Conservation (phyloP, 1,140 invertebrate genomes). For the Augochlora pura region DNA sequence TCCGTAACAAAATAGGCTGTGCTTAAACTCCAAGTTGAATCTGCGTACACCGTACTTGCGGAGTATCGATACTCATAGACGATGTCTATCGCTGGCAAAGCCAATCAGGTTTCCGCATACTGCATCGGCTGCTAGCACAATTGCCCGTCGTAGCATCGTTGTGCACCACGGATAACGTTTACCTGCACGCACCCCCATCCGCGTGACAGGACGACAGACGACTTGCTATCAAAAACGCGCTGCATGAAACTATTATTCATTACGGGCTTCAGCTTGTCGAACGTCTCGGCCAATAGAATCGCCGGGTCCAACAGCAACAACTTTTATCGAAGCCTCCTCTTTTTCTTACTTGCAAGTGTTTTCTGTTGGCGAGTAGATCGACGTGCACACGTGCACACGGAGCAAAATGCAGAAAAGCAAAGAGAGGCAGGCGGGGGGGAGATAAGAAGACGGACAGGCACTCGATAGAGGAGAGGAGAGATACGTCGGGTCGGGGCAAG, state of each 20-base stretch:
- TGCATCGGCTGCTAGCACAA: not conserved
- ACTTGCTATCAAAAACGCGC: not conserved
- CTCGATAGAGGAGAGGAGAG: conserved; percentile 13
- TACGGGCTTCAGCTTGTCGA: not conserved
- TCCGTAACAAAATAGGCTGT: too few species aligned
- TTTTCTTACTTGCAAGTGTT: conserved; percentile 37
- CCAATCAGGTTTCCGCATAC: not conserved
- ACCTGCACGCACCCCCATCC: not conserved
- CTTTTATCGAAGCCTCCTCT: conserved; percentile 52
- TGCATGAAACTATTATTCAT: not conserved
- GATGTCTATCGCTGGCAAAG: not conserved
- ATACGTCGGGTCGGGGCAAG: conserved; percentile 53
- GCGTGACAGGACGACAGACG: not conserved
- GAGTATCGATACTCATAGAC: not conserved
- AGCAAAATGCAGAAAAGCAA: conserved; percentile 14
- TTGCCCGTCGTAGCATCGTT: not conserved
- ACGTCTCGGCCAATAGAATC: too few species aligned
- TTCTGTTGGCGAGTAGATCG: conserved; percentile 30
- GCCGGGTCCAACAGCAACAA: conserved; percentile 8
- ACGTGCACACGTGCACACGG: not conserved
- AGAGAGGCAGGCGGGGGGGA: conserved; percentile 45
- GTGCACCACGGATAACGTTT: not conserved
- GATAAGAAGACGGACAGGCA: conserved; percentile 20
- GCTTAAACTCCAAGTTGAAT: too few species aligned
- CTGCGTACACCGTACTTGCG: too few species aligned